Conservation (phyloP, 2,888 invertebrate genomes). For the Eueremaeus valkanovi region DNA sequence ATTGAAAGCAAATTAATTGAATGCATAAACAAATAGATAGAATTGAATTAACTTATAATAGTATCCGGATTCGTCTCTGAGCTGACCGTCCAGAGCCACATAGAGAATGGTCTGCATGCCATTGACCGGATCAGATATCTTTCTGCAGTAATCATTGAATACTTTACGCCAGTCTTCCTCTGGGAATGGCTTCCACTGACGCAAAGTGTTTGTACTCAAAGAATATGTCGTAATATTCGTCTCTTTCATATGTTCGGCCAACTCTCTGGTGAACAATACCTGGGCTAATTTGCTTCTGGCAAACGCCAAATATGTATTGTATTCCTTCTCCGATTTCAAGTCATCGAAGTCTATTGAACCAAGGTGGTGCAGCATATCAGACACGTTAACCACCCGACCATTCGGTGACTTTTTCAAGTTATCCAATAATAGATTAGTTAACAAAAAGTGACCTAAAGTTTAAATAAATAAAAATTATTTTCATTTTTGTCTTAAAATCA, state of each 20-base stretch:
- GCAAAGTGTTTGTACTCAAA: constrained; percentile 55
- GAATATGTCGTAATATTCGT: constrained; percentile 53
- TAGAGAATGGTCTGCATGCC: constrained; percentile 70
- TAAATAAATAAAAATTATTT: not conserved
- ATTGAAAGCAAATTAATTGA: not conserved
- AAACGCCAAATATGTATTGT: constrained; percentile 48
- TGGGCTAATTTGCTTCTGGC: constrained; percentile 53
- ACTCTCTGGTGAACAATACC: constrained; percentile 51
- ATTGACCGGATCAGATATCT: constrained; percentile 48
- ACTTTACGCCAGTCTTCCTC: not conserved
- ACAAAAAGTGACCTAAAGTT: not conserved
- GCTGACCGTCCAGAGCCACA: constrained; percentile 56
- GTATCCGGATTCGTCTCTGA: constrained; percentile 51
- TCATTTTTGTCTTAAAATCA: not conserved
- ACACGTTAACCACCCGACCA: constrained; percentile 49
- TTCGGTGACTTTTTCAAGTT: constrained; percentile 43
- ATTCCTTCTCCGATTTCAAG: constrained; percentile 47
- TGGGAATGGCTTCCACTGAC: no score
- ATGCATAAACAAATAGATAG: no score
- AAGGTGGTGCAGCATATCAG: constrained; percentile 53
- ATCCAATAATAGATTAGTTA: constrained; percentile 37
- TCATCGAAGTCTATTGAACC: constrained; percentile 50
- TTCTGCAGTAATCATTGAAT: no score
- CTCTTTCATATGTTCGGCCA: constrained; percentile 50
- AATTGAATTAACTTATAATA: constrained; percentile 48